Evolutionary conservation across 92 coral and sea anemone genomes (phyloP).

Genomic region (Galaxea fascicularis): DNA sequence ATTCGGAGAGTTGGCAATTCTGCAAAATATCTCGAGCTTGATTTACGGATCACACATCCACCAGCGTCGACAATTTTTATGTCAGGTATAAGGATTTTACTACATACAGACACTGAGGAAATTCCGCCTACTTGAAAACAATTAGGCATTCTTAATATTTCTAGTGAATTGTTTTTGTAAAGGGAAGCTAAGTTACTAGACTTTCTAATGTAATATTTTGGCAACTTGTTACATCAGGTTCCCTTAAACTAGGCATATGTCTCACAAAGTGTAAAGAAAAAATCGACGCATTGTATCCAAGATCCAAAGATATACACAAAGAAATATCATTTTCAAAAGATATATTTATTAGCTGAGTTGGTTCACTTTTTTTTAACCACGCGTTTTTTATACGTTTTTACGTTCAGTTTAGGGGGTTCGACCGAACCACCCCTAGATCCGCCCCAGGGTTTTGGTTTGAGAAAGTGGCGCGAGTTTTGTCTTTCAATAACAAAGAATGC

Average conservation of each 20-base stretch:
- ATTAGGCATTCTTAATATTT: conserved; percentile 51
- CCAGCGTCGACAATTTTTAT: conserved; percentile 49
- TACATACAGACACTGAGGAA: conserved; percentile 24
- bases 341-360: background rate
- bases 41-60: conserved; percentile 45
- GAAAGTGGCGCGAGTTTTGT: too few relatives aligned
- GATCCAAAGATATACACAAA: conserved; percentile 39
- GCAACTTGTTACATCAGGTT: conserved; percentile 54
- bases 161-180: conserved; percentile 27
- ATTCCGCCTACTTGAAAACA: conserved; percentile 48
- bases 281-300: conserved; percentile 50
- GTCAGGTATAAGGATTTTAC: conserved; percentile 50
- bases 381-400: too few relatives aligned
- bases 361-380: background rate
- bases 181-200: conserved; percentile 55
- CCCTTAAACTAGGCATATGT: conserved; percentile 25
- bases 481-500: too few relatives aligned
- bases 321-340: background rate
- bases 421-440: too few relatives aligned
- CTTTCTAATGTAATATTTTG: conserved; percentile 59
- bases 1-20: conserved; percentile 39
- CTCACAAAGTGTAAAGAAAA: conserved; percentile 47
- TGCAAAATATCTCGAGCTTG: conserved; percentile 59
- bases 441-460: too few relatives aligned
- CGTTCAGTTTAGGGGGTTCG: too few relatives aligned